Evolutionary conservation across 2,113 vertebrate genomes (phyloP).

Genomic region (Oncorhynchus nerka): DNA sequence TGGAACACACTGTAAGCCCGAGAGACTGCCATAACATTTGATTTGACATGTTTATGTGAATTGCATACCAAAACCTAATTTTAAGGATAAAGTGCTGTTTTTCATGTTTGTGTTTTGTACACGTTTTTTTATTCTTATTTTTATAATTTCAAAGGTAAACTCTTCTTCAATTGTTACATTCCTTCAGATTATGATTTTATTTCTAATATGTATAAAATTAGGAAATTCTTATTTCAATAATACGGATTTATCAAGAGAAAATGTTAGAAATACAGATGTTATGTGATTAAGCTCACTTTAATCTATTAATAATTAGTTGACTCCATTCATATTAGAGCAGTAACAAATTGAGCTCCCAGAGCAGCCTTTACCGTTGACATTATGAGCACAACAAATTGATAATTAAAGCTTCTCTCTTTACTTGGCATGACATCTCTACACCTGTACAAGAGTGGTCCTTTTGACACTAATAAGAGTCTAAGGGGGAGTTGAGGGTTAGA

Average conservation of each 20-base stretch:
- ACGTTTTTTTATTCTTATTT: no score
- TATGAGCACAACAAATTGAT: slow-evolving; percentile 58
- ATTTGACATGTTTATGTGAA: no score
- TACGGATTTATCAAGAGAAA: neutral
- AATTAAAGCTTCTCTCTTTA: slow-evolving; percentile 36
- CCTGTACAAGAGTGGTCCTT: slow-evolving; percentile 58
- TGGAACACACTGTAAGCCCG: no score
- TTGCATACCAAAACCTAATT: no score
- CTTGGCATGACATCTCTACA: slow-evolving; percentile 51
- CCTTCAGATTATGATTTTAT: no score
- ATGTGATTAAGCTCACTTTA: slow-evolving; percentile 18
- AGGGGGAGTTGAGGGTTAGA: slow-evolving; percentile 18
- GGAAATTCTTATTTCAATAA: neutral
- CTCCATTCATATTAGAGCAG: slow-evolving; percentile 19
- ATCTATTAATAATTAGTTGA: slow-evolving; percentile 35
- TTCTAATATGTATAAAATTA: neutral
- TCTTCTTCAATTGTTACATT: neutral
- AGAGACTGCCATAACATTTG: no score
- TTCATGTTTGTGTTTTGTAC: no score
- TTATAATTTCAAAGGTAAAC: no score
- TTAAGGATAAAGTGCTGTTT: no score
- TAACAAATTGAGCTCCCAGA: slow-evolving; percentile 12
- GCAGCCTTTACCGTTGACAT: slow-evolving; percentile 24
- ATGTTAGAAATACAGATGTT: neutral
- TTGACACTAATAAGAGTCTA: slow-evolving; percentile 62